These are phyloP conservation scores for Microcaecilia unicolor DNA, from an alignment of 2,797 vertebrate species.

Conservation along the genomic window DNA sequence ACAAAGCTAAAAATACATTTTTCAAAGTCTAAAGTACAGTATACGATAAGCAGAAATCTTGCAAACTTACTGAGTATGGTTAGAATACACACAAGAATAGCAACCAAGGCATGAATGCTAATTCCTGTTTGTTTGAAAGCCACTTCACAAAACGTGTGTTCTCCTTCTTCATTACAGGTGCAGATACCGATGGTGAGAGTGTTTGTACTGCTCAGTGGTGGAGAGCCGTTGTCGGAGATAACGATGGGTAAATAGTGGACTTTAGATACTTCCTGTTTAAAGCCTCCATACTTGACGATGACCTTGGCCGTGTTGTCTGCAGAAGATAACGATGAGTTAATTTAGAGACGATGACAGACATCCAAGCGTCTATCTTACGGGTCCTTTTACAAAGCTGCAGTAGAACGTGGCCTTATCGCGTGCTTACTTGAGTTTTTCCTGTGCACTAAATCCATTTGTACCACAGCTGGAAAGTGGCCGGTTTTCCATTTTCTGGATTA, in stretches of 20 bases:
- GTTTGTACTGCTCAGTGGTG: slow-evolving; percentile 55
- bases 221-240: slow-evolving; percentile 73
- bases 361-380: slow-evolving; percentile 10
- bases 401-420: too few relatives aligned
- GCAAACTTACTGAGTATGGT: slow-evolving; percentile 70
- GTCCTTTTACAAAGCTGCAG: too few relatives aligned
- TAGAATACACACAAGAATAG: slow-evolving; percentile 83
- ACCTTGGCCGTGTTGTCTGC: slow-evolving; percentile 80
- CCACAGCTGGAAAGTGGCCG: too few relatives aligned
- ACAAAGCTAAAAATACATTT: too few relatives aligned
- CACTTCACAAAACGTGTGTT: slow-evolving; percentile 61
- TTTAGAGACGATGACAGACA: slow-evolving; percentile 1
- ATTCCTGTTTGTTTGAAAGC: slow-evolving; percentile 47
- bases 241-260: slow-evolving; percentile 68
- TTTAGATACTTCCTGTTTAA: slow-evolving; percentile 65
- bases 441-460: too few relatives aligned
- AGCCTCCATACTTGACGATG: slow-evolving; percentile 69
- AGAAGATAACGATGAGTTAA: background rate
- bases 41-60: too few relatives aligned
- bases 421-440: too few relatives aligned
- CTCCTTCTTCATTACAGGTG: slow-evolving; percentile 62
- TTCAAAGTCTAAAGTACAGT: too few relatives aligned
- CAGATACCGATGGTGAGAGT: slow-evolving; percentile 68
- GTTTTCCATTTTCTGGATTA: too few relatives aligned
- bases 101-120: slow-evolving; percentile 71